phyloP scores from a whole-genome alignment of 1,140 invertebrate species.

The Megalonaias nervosa region DNA sequence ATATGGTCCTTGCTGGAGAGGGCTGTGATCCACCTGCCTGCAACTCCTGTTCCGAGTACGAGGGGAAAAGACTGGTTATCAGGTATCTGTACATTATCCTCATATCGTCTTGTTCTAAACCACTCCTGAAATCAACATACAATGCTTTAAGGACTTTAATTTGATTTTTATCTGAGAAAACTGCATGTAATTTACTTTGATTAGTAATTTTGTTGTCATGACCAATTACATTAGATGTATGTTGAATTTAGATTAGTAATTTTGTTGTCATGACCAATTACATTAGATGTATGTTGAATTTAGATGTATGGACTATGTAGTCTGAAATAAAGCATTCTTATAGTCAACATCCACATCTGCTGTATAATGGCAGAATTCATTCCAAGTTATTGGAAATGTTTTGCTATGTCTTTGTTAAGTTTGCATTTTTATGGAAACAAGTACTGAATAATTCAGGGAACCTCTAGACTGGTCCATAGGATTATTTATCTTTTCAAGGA shows the following conservation, averaged over 20 bases:
- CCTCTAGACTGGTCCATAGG: no score
- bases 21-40: conserved; percentile 73
- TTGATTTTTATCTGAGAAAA: no score
- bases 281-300: not conserved
- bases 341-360: no score
- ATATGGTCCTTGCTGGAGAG: conserved; percentile 53
- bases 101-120: conserved; percentile 85
- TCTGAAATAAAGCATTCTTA: no score
- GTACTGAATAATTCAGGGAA: no score
- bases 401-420: no score
- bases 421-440: no score
- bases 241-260: not conserved
- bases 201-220: not conserved
- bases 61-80: conserved; percentile 82
- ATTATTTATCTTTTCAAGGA: no score
- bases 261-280: not conserved
- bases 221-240: not conserved
- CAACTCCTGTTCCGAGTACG: conserved; percentile 82
- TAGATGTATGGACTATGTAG: no score
- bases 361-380: no score
- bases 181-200: not conserved
- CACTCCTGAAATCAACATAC: conserved; percentile 78
- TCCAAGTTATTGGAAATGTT: no score
- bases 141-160: not conserved
- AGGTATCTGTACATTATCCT: conserved; percentile 88